These are phyloP conservation scores for Castor canadensis DNA, from an alignment of 2,113 vertebrate species.

Conservation along the genomic window DNA sequence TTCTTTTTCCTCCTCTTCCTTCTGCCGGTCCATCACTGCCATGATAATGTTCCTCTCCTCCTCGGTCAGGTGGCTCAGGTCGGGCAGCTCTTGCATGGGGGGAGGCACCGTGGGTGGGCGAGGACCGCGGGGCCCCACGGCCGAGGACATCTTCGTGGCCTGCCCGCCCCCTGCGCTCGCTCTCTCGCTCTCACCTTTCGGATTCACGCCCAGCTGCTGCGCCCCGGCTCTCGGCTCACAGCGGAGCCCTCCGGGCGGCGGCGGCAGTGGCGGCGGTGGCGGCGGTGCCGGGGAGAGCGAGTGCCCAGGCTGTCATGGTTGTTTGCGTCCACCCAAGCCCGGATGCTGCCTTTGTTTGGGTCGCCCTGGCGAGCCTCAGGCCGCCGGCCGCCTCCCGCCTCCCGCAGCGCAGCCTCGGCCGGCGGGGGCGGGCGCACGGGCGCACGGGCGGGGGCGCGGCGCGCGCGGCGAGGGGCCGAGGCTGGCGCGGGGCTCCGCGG, in stretches of 20 bases:
- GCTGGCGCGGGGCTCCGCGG: constrained; percentile 56
- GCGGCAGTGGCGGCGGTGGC: constrained; percentile 81
- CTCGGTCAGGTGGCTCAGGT: constrained; percentile 99
- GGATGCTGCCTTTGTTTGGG: constrained; percentile 83
- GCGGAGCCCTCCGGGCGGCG: constrained; percentile 85
- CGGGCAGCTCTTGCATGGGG: constrained; percentile 95
- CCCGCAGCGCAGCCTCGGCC: constrained; percentile 87
- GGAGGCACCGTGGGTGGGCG: constrained; percentile 94
- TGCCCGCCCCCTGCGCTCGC: constrained; percentile 73
- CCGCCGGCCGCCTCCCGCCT: constrained; percentile 81
- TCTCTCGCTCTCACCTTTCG: constrained; percentile 83
- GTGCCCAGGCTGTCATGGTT: constrained; percentile 89
- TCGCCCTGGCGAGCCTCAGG: constrained; percentile 68
- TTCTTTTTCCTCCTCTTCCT: constrained; percentile 98
- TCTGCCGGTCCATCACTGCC: constrained; percentile 99
- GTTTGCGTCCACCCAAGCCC: constrained; percentile 85
- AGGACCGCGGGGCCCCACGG: constrained; percentile 96
- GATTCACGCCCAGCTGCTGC: constrained; percentile 76
- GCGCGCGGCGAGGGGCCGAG: constrained; percentile 58
- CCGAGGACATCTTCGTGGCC: constrained; percentile 89
- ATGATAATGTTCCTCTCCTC: constrained; percentile 98
- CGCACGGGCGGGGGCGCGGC: constrained; percentile 68
- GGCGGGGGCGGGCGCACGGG: constrained; percentile 76
- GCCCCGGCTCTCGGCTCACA: constrained; percentile 87
- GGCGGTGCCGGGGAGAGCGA: constrained; percentile 80